Percentiles rank a stretch among this genome's conserved stretches.
Evolutionary conservation across 2,888 invertebrate species (phyloP).

Genomic region (Cryptops parisi): DNA sequence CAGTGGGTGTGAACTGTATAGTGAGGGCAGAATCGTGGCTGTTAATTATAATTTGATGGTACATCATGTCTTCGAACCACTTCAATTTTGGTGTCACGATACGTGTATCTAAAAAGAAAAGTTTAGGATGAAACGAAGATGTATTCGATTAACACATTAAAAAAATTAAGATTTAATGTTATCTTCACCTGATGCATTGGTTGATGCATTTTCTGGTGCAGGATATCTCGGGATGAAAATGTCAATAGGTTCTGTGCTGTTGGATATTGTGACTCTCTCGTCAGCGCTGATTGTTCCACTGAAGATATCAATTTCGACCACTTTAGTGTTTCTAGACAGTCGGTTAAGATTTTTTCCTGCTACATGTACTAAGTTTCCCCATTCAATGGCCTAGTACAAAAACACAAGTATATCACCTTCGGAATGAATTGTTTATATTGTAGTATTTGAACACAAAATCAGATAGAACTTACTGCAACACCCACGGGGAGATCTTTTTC

Average conservation of each 20-base stretch:
- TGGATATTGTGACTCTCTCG: not conserved
- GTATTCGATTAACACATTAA: no score
- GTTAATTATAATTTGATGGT: constrained; percentile 24
- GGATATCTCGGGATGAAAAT: not conserved
- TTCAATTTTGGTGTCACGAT: not conserved
- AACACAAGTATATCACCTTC: no score
- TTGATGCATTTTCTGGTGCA: not conserved
- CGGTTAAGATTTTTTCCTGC: not conserved
- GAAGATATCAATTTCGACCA: not conserved
- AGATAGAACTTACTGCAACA: not conserved
- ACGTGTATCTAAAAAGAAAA: not conserved
- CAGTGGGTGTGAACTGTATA: constrained; percentile 22
- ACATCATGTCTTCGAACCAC: constrained; percentile 23
- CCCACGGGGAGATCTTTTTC: not conserved
- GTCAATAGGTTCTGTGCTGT: not conserved
- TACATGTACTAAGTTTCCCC: not conserved
- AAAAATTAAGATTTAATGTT: not conserved
- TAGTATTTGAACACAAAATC: no score
- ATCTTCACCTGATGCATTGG: not conserved
- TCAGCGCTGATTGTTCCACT: not conserved
- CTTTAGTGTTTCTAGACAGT: not conserved
- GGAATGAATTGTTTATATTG: no score
- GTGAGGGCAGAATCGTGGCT: constrained; percentile 24
- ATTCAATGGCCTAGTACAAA: not conserved
- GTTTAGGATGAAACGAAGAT: no score